These are phyloP conservation scores for Eulimnadia texana DNA, from an alignment of 1,140 invertebrate species.

Conservation along the genomic window DNA sequence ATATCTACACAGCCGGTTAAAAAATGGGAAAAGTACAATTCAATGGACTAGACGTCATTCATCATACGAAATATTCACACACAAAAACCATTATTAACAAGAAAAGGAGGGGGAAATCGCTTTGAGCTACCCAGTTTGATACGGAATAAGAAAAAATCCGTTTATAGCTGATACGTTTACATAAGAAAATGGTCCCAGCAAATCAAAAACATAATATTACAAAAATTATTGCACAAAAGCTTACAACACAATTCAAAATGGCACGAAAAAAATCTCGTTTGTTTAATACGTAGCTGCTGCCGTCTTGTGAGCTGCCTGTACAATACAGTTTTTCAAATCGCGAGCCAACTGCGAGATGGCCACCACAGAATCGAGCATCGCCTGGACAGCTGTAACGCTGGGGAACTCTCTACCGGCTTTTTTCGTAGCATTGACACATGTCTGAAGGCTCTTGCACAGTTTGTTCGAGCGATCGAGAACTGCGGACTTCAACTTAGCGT, in stretches of 20 bases:
- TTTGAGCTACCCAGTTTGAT: not conserved
- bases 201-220: not conserved
- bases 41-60: too few relatives aligned
- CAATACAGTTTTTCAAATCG: slow-evolving; percentile 41
- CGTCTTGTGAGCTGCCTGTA: not conserved
- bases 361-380: slow-evolving; percentile 81
- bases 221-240: not conserved
- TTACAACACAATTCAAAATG: too few relatives aligned
- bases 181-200: not conserved
- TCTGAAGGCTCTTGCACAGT: slow-evolving; percentile 65
- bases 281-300: not conserved
- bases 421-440: slow-evolving; percentile 74
- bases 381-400: slow-evolving; percentile 71
- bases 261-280: not conserved
- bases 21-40: too few relatives aligned
- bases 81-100: not conserved
- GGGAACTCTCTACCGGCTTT: slow-evolving; percentile 79
- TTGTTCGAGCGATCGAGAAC: slow-evolving; percentile 64
- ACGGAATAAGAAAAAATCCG: not conserved
- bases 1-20: not conserved
- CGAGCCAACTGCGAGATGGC: slow-evolving; percentile 61
- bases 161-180: not conserved
- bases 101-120: not conserved
- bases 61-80: too few relatives aligned
- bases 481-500: slow-evolving; percentile 45